Percentiles rank a stretch among this genome's conserved stretches.
Evolutionary conservation across 2,888 invertebrate genomes (phyloP).

Genomic region (Entomobrya multifasciata): DNA sequence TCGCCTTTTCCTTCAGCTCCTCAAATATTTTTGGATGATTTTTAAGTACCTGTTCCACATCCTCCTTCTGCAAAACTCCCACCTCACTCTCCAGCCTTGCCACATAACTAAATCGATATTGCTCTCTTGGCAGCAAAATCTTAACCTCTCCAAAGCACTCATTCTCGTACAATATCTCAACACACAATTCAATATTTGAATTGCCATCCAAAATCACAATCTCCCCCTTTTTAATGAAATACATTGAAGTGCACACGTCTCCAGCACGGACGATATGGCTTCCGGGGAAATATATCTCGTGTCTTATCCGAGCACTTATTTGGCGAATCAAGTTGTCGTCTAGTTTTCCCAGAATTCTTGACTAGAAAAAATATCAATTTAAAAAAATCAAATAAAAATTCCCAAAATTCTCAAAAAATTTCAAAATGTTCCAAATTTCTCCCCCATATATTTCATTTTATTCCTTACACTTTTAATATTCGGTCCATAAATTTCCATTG

Average conservation of each 20-base stretch:
- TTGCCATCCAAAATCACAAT: slow-evolving; percentile 78
- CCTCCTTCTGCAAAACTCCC: slow-evolving; percentile 74
- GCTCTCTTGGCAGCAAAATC: slow-evolving; percentile 74
- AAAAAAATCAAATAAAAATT: too few relatives aligned
- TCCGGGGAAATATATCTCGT: slow-evolving; percentile 77
- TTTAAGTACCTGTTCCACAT: slow-evolving; percentile 72
- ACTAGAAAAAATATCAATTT: slow-evolving; percentile 47
- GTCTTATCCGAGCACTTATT: slow-evolving; percentile 73
- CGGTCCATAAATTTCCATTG: slow-evolving; percentile 76
- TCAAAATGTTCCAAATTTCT: too few relatives aligned
- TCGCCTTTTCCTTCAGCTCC: slow-evolving; percentile 70
- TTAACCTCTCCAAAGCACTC: slow-evolving; percentile 79
- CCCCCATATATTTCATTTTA: background rate
- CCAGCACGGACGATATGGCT: slow-evolving; percentile 76
- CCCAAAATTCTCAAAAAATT: too few relatives aligned
- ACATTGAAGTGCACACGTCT: slow-evolving; percentile 77
- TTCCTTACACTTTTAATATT: slow-evolving; percentile 73
- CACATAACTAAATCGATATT: slow-evolving; percentile 77
- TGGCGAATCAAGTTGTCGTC: slow-evolving; percentile 76
- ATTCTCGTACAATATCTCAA: slow-evolving; percentile 76
- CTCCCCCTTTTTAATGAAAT: slow-evolving; percentile 78
- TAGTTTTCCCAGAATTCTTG: slow-evolving; percentile 74
- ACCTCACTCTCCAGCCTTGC: slow-evolving; percentile 77
- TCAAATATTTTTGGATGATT: slow-evolving; percentile 72
- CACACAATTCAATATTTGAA: slow-evolving; percentile 74